Evolutionary conservation across 1,140 invertebrate genomes (phyloP), one percentile per base, ranked within the genome.

Genomic region (Eupeodes corollae): DNA sequence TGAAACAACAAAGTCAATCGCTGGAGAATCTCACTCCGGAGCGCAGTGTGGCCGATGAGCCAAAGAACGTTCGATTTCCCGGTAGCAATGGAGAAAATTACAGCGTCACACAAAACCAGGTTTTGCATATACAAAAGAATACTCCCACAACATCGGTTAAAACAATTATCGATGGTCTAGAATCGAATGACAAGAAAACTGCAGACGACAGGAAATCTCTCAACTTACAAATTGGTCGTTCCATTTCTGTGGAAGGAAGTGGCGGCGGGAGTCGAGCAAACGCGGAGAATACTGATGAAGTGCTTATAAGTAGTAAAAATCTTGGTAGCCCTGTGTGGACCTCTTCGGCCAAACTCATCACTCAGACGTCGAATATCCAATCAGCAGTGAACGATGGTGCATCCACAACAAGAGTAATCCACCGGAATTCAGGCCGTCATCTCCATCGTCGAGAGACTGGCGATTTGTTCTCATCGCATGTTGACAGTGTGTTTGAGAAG

Each of bases 21-120:
- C 66, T 81, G 49, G 79, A 82, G 60, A 75, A 79, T 61, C 53
- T 82, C n/a, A 76, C 73, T 34, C 73, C 73, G n/a, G 62, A 68
- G 39, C 56, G 59, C 5, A 62, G 54, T 41, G 55, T 61, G 21
- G 62, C 58, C 19, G 61, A 68, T 40, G 78, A 72, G 70, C 82
- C 80, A 12, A 75, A 82, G 40, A 86, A 88, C 59, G 81, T 88
- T 53, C 69, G 86, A 46, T 84, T 88, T 77, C 84, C 85, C 0
- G 87, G 84, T 58, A 82, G 81, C 51, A 87, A 87, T 62, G 88
- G 87, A 0, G 78, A 85, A 54, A 83, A 83, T 32, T 91, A 91
- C 65, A 89, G 86, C 63, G 87, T 91, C 9, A 90, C 87, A 19
- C 87, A 88, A 53, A 91, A 91, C 63, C 84, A 88, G 72, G 88